Percentiles rank a stretch among this genome's conserved stretches.
phyloP scores from a whole-genome alignment of 64 coral and sea anemone genomes.

The Pachyseris speciosa region DNA sequence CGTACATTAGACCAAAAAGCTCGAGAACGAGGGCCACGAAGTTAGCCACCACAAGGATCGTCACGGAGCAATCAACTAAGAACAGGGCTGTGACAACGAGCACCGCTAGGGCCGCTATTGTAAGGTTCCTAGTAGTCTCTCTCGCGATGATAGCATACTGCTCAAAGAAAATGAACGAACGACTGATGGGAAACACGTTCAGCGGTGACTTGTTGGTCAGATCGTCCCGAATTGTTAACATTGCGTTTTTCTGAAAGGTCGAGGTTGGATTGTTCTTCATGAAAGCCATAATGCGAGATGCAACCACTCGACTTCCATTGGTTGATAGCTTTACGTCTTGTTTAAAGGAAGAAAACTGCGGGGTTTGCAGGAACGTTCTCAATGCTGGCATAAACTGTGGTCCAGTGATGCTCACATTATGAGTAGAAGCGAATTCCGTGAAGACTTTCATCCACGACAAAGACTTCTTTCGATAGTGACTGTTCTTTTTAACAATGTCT shows the following conservation, averaged over 20 bases:
- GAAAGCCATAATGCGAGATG: conserved; percentile 68
- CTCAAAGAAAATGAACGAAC: conserved; percentile 56
- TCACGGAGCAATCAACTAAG: conserved; percentile 54
- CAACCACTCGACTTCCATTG: conserved; percentile 26
- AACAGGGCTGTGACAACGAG: conserved; percentile 57
- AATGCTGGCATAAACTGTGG: conserved; percentile 54
- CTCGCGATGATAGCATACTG: conserved; percentile 39
- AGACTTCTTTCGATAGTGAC: conserved; percentile 25
- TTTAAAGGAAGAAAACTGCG: conserved; percentile 44
- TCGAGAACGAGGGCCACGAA: conserved; percentile 78
- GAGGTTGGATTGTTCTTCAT: conserved; percentile 51
- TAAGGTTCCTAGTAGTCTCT: conserved; percentile 53
- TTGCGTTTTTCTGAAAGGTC: conserved; percentile 64
- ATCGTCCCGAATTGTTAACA: conserved; percentile 79
- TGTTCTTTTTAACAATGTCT: conserved; percentile 50
- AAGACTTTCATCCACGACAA: conserved; percentile 70
- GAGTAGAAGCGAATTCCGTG: neutral
- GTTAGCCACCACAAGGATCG: conserved; percentile 64
- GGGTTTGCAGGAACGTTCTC: conserved; percentile 45
- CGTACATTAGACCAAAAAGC: conserved; percentile 72
- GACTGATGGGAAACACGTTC: conserved; percentile 47
- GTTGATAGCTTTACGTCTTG: conserved; percentile 60
- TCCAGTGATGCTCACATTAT: conserved; percentile 31
- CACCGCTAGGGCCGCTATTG: conserved; percentile 51
- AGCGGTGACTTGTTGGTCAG: conserved; percentile 50